A percentile compares a stretch with the other conserved stretches of the same genome.
These are phyloP conservation scores for Tauraco hartlaubi DNA, from an alignment of 2,797 vertebrate species.

Conservation along the genomic window DNA sequence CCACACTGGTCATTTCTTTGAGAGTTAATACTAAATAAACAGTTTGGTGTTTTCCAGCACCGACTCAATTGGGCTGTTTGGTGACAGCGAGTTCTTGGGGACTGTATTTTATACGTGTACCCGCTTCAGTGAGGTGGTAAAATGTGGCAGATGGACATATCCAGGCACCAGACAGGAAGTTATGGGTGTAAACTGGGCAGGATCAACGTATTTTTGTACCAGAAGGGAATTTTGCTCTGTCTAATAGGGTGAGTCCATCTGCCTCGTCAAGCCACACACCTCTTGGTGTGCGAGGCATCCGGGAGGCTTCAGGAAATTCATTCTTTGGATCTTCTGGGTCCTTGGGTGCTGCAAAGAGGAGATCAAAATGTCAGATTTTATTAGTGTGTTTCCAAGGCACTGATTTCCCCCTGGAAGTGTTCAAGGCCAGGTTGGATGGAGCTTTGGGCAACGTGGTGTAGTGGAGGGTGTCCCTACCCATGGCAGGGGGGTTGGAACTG, in stretches of 20 bases:
- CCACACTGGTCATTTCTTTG: background rate
- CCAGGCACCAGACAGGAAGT: background rate
- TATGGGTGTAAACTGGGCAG: background rate
- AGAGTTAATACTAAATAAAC: background rate
- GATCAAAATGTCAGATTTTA: too few relatives aligned
- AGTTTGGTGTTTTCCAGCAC: background rate
- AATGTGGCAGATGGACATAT: background rate
- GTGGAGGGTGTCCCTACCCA: too few relatives aligned
- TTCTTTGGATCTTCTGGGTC: background rate
- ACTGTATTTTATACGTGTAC: background rate
- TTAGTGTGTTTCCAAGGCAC: background rate
- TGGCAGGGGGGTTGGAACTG: too few relatives aligned
- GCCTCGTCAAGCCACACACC: background rate
- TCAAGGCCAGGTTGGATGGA: too few relatives aligned
- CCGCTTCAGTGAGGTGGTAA: background rate
- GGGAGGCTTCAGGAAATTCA: rapidly evolving
- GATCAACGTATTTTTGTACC: background rate
- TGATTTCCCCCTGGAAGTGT: background rate
- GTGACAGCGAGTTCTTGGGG: background rate
- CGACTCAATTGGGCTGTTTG: background rate
- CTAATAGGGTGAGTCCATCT: background rate
- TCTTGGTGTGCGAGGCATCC: background rate
- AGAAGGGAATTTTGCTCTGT: background rate
- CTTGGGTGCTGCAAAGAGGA: background rate
- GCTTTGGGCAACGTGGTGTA: too few relatives aligned